Conservation (phyloP, 2,888 invertebrate genomes). For the Philopedon plagiatum region DNA sequence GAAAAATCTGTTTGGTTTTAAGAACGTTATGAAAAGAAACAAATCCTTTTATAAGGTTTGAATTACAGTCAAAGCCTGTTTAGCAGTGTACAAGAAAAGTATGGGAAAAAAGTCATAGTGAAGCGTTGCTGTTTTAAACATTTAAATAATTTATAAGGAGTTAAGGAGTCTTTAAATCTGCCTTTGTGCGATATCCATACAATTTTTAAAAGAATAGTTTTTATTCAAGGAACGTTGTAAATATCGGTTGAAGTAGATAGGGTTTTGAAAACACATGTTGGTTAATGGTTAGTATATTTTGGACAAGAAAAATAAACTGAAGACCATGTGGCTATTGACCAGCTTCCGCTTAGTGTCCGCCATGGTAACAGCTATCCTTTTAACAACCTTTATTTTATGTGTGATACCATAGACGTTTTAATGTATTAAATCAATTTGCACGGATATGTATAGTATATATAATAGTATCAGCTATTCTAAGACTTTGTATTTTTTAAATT, state of each 20-base stretch:
- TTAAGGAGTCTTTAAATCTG: too few species aligned
- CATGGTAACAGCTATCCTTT: conserved; percentile 62
- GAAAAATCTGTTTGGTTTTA: too few species aligned
- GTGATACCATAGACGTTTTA: conserved; percentile 68
- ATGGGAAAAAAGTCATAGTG: too few species aligned
- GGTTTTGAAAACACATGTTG: not conserved
- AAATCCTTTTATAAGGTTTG: too few species aligned
- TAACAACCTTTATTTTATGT: conserved; percentile 62
- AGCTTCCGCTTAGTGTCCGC: conserved; percentile 59
- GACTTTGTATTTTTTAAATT: conserved; percentile 71
- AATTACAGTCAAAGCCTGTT: too few species aligned
- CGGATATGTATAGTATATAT: conserved; percentile 69
- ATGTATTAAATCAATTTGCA: conserved; percentile 69
- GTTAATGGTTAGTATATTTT: conserved; percentile 19
- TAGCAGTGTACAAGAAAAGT: too few species aligned
- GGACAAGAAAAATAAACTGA: conserved; percentile 39
- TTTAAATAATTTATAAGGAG: too few species aligned
- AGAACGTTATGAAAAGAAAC: too few species aligned
- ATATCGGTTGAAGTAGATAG: not conserved
- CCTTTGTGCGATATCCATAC: too few species aligned
- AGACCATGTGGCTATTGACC: conserved; percentile 51
- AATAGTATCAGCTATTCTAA: conserved; percentile 70
- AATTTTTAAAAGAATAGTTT: too few species aligned
- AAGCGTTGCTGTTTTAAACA: too few species aligned
- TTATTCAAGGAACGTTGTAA: too few species aligned